Conservation (phyloP, 2,797 vertebrate species). For the Percopsis omiscomaycus region DNA sequence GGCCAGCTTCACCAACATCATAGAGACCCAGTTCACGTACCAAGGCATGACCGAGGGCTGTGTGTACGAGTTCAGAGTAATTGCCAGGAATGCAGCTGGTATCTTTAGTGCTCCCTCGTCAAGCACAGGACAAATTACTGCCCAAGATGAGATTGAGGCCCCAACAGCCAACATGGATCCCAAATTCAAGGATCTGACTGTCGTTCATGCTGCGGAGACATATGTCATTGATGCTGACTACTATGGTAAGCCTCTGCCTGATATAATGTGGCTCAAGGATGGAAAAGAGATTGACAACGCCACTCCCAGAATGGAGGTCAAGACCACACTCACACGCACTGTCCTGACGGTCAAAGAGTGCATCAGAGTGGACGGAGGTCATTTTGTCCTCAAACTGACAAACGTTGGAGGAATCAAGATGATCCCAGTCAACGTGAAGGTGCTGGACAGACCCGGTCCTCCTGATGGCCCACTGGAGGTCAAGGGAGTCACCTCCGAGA, state of each 20-base stretch:
- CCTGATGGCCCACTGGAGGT: conserved; percentile 90
- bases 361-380: conserved; percentile 89
- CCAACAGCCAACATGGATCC: conserved; percentile 89
- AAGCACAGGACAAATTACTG: conserved; percentile 92
- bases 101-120: conserved; percentile 89
- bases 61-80: conserved; percentile 92
- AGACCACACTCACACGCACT: conserved; percentile 89
- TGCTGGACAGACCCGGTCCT: conserved; percentile 94
- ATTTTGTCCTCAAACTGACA: conserved; percentile 86
- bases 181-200: conserved; percentile 83
- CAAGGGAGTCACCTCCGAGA: conserved; percentile 91
- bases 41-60: conserved; percentile 90
- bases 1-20: conserved; percentile 93
- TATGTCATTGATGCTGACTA: conserved; percentile 94
- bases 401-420: conserved; percentile 95
- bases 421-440: conserved; percentile 88
- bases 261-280: conserved; percentile 89
- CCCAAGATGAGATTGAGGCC: conserved; percentile 92
- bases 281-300: conserved; percentile 87
- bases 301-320: conserved; percentile 84
- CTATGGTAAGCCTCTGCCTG: conserved; percentile 92
- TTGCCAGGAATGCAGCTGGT: conserved; percentile 94
- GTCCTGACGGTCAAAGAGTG: conserved; percentile 85
- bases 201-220: conserved; percentile 89
- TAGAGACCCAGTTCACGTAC: conserved; percentile 89